Percentiles rank a stretch among this genome's conserved stretches.
phyloP scores from a whole-genome alignment of 2,888 invertebrate genomes.

The Amiota communis region DNA sequence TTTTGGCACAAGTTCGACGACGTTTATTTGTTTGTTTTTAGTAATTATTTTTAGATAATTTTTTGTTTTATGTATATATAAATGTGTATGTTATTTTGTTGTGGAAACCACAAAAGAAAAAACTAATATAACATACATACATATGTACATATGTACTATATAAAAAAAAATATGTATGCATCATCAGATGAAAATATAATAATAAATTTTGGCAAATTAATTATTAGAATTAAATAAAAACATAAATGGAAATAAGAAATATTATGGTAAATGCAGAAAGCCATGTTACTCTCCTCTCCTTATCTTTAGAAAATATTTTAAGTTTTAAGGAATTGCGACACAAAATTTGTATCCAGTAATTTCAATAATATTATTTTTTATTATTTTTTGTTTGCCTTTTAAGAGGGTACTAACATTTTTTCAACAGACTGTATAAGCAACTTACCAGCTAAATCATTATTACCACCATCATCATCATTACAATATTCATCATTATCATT shows the following conservation, averaged over 20 bases:
- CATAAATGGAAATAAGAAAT: neutral
- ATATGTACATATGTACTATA: neutral
- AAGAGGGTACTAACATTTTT: too few species aligned
- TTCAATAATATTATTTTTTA: too few species aligned
- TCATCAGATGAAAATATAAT: neutral
- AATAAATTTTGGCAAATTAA: conserved; percentile 44
- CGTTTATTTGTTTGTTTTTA: conserved; percentile 29
- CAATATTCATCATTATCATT: neutral
- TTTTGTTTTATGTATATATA: conserved; percentile 39
- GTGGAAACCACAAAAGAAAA: neutral
- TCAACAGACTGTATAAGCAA: too few species aligned
- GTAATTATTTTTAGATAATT: conserved; percentile 58
- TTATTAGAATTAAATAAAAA: conserved; percentile 29
- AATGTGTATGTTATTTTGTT: neutral
- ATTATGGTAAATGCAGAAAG: too few species aligned
- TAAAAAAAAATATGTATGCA: conserved; percentile 29
- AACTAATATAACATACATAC: neutral
- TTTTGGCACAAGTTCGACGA: conserved; percentile 59
- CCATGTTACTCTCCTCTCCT: too few species aligned
- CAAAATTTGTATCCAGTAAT: too few species aligned
- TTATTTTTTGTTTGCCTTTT: too few species aligned
- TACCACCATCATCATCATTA: neutral
- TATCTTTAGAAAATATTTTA: too few species aligned
- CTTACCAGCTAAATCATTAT: neutral
- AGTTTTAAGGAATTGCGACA: too few species aligned